Base-by-base conservation (phyloP, 2,113 vertebrate genomes). In the Charina bottae region DNA sequence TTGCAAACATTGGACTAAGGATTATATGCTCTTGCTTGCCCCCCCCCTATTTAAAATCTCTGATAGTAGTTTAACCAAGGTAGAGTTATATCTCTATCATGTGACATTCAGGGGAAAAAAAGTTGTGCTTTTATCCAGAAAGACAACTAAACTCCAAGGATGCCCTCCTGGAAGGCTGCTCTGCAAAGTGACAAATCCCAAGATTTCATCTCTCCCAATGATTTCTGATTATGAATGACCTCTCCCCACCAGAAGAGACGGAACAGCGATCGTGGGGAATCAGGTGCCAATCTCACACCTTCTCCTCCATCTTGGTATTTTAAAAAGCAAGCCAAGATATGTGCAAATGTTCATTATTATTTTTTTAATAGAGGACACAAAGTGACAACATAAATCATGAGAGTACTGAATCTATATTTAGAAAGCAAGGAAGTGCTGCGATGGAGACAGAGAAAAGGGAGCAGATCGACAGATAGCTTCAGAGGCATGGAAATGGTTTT, bases 401-500 rank as follows among this genome's bases (percentile, higher is more conserved):
- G 58, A 94, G 59, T 10, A 0, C 90, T 83, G 42, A 92, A 37
- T 93, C 94, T 96, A 90, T 95, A 90, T 88, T 93, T 91, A 96
- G 92, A 62, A 92, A 60, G 89, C 42, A 93, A 93, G 56, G 88
- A 94, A n/a, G 42, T 90, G 93, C 42, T 90, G 60, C 21, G 37
- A 72, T 37, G 19, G 33, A 94, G 92, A 94, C 19, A 46, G 53
- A 94, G 56, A 62, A 92, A 89, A 92, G 93, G 28, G 85, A 94
- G 85, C 59, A 96, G 93, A 94, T 3, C 95, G 89, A 93, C 86
- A 91, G 59, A 94, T n/a, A 95, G 59, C 72, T 88, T 60, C 21
- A 90, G 33, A 89, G 42, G 72, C 87, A 53, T 49, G 92, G 93
- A 93, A 95, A 94, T 88, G 92, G 93, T 95, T 95, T 94, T 95